phyloP scores from a whole-genome alignment of 2,888 invertebrate species.

The Acanthosepion pharaonis region DNA sequence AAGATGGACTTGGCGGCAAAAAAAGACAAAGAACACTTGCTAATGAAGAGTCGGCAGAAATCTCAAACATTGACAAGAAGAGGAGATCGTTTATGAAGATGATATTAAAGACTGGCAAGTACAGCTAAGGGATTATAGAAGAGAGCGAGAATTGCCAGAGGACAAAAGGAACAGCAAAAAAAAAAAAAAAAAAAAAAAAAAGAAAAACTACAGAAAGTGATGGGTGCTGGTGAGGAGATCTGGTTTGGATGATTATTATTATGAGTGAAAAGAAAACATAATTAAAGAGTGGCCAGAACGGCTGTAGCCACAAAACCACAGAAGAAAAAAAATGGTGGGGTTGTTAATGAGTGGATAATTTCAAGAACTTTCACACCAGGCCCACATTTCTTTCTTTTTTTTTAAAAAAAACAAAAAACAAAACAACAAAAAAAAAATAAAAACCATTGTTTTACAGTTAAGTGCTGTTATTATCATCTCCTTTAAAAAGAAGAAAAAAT shows the following conservation, averaged over 20 bases:
- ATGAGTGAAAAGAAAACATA: not conserved
- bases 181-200: not conserved
- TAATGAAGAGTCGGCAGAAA: not conserved
- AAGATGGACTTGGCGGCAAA: not conserved
- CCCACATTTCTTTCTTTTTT: not conserved
- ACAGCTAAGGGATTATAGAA: not conserved
- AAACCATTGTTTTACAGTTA: not conserved
- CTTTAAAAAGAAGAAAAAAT: not conserved
- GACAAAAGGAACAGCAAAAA: not conserved
- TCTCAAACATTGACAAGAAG: not conserved
- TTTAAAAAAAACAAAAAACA: not conserved
- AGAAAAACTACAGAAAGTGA: not conserved
- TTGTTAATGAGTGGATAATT: constrained; percentile 10
- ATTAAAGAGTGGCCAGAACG: not conserved
- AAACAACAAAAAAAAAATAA: too few species aligned
- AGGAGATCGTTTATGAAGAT: not conserved
- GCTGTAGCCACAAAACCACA: not conserved
- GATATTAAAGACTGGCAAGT: not conserved
- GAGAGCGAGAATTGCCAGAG: not conserved
- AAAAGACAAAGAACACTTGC: too few species aligned
- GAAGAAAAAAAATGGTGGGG: not conserved
- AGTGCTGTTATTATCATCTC: not conserved
- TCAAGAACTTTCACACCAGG: not conserved
- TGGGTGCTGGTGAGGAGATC: not conserved
- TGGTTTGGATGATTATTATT: not conserved